Evolutionary conservation across 2,113 vertebrate genomes (phyloP).

Genomic region (Anarrhichthys ocellatus): DNA sequence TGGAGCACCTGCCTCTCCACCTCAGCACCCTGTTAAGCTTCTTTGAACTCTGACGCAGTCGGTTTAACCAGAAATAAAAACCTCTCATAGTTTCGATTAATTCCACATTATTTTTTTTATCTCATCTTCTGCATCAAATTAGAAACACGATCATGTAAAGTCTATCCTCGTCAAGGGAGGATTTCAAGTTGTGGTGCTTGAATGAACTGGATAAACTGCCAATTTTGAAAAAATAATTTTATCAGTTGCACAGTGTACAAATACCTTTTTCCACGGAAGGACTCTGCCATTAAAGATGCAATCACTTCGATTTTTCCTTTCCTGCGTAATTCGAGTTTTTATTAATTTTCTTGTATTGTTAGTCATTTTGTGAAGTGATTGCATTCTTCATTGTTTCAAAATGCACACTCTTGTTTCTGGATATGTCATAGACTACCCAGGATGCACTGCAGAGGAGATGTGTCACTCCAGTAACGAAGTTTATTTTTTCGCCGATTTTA

Average conservation of each 20-base stretch:
- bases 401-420: neutral
- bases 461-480: neutral
- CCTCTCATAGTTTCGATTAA: neutral
- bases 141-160: neutral
- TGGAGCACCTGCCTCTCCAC: slow-evolving; percentile 38
- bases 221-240: neutral
- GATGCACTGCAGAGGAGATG: neutral
- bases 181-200: neutral
- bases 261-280: neutral
- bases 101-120: neutral
- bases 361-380: neutral
- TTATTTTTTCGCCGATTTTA: neutral
- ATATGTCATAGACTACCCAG: neutral
- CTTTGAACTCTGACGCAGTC: neutral
- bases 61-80: neutral
- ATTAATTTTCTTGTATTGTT: neutral
- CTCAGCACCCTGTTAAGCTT: neutral
- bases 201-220: neutral
- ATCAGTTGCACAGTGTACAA: neutral
- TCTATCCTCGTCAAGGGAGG: neutral
- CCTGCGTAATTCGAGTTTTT: too few relatives aligned
- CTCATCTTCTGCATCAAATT: neutral
- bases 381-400: neutral
- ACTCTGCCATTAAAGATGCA: neutral
- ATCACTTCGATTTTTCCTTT: neutral